Base-by-base conservation (phyloP, 1,140 invertebrate species). In the Glossosoma conforme region DNA sequence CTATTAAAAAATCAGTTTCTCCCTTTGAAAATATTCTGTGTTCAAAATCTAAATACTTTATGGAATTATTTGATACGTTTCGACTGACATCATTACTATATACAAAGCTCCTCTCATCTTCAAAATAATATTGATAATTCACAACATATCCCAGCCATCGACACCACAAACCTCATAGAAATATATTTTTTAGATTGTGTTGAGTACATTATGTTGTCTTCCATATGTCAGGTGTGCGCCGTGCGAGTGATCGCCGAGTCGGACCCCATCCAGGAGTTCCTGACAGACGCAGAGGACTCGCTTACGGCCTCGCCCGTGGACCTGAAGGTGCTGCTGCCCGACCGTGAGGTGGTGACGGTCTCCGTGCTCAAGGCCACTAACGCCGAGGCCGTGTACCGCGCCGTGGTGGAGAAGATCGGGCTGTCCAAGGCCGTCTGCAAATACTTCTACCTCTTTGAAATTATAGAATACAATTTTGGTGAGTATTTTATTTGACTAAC, bases 381-480 rank as follows among this genome's bases (percentile, higher is more conserved):
- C 59, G 87, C 95, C 2, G 88, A 92, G 57, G 85, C 93, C 58
- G 95, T 99, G 2, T 98, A 93, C 74, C 79, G 86, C 50, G 84
- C 86, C 2, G 84, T 97, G n/a, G 84, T 91, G 45, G 83, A 89
- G 44, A 91, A 93, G 72, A 87, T 97, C 40, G 82, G 83, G 18
- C 73, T 97, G 50, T 82, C 83, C 24, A 81, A 84, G 44, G 84
- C 88, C 51, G 84, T 88, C 37, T 83, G 91, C 24, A 85, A 87
- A 64, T 95, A 91, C 75, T 98, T 98, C 79, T 95, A 96, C 63
- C 77, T 99, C 20, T 98, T 98, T 77, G 96, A 99, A 79, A 97
- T 97, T 61, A 91, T 98, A 37, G 94, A 97, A 65, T 93, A 94
- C 65, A 92, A 92, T 74, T 96, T 96, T 71, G 90, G 89, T 91